Evolutionary conservation across 2,888 invertebrate species (phyloP).

Genomic region (Polietes domitor): DNA sequence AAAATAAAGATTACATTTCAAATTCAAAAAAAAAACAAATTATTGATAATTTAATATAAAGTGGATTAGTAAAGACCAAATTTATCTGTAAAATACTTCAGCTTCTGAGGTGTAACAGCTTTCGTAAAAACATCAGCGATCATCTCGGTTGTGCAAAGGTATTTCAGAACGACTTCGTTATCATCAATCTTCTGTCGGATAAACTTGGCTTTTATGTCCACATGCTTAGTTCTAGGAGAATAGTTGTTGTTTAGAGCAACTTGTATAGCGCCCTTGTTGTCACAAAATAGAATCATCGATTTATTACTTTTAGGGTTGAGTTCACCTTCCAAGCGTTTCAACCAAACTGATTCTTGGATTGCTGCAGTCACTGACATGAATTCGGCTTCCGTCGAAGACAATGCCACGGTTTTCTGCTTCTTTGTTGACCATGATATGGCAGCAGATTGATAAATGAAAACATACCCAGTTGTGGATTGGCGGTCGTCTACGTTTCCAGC

Average conservation of each 20-base stretch:
- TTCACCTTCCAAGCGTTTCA: constrained; percentile 25
- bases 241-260: neutral
- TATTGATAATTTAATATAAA: no score
- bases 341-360: constrained; percentile 61
- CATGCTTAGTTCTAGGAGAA: neutral
- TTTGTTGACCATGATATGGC: constrained; percentile 60
- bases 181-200: no score
- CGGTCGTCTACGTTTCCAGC: constrained; percentile 51
- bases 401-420: constrained; percentile 56
- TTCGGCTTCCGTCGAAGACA: constrained; percentile 65
- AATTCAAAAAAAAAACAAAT: no score
- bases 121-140: no score
- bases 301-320: neutral
- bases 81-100: no score
- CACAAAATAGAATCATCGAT: neutral
- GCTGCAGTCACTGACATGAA: constrained; percentile 61
- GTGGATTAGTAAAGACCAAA: no score
- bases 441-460: constrained; percentile 55
- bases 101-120: no score
- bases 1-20: no score
- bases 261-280: constrained; percentile 9
- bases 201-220: constrained; percentile 1
- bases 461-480: constrained; percentile 60
- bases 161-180: no score
- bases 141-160: no score